phyloP scores from a whole-genome alignment of 2,113 vertebrate species.

The Oriolus oriolus region DNA sequence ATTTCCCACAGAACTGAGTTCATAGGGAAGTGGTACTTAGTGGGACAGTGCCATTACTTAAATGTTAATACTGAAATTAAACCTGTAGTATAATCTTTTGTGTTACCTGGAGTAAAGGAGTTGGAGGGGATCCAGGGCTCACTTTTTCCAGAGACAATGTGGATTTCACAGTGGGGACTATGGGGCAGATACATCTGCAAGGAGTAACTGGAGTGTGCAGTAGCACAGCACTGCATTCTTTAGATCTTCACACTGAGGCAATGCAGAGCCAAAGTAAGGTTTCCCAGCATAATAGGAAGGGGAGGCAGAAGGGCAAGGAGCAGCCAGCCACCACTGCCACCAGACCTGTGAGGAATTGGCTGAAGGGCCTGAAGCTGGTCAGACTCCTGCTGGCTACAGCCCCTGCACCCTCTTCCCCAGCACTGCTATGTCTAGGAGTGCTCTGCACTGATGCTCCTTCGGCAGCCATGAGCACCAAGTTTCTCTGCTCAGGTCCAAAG shows the following conservation, averaged over 20 bases:
- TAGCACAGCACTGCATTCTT: neutral
- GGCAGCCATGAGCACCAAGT: fast-evolving
- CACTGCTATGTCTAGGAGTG: neutral
- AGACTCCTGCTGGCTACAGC: neutral
- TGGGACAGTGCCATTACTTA: neutral
- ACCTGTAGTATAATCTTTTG: neutral
- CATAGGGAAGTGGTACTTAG: neutral
- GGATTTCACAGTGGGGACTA: neutral
- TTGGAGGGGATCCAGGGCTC: neutral
- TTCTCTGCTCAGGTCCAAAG: neutral
- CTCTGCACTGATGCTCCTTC: neutral
- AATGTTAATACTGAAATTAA: neutral
- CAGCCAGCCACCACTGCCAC: neutral
- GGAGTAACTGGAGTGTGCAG: neutral
- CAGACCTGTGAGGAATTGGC: fast-evolving
- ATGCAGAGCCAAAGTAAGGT: neutral
- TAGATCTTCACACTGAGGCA: neutral
- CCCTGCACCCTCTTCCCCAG: neutral
- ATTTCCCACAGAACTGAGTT: neutral
- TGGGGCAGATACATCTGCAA: neutral
- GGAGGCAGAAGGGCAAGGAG: neutral
- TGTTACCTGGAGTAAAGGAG: neutral
- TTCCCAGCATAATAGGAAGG: neutral
- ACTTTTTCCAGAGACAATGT: neutral
- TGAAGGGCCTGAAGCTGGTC: neutral